Evolutionary conservation across 2,113 vertebrate genomes (phyloP).

Genomic region (Lepus timidus): DNA sequence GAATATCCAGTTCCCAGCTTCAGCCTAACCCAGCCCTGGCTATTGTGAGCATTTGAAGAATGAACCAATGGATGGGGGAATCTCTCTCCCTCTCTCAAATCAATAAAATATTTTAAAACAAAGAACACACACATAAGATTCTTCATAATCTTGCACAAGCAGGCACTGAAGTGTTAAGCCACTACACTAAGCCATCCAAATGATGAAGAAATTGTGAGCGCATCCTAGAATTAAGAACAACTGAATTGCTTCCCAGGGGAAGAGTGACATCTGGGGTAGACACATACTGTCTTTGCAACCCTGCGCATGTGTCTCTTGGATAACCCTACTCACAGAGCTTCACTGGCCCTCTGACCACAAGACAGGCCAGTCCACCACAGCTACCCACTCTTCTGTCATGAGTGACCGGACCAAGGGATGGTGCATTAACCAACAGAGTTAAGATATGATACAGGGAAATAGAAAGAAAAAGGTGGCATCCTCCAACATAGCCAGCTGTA

Average conservation of each 20-base stretch:
- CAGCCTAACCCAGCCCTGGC: no score
- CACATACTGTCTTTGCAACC: not conserved
- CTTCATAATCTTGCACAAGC: not conserved
- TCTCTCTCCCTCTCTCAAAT: no score
- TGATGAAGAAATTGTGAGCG: not conserved
- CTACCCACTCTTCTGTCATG: not conserved
- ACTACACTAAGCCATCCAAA: not conserved
- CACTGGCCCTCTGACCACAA: not conserved
- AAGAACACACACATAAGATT: not conserved
- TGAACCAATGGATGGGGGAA: no score
- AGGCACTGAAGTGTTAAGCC: not conserved
- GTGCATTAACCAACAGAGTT: not conserved
- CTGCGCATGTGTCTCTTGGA: not conserved
- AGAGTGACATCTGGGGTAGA: not conserved
- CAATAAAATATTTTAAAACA: no score
- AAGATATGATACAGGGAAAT: not conserved
- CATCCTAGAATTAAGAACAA: slow-evolving; percentile 37
- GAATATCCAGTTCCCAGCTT: no score
- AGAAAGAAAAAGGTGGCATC: not conserved
- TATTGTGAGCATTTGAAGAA: no score
- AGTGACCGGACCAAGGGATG: not conserved
- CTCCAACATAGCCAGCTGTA: not conserved
- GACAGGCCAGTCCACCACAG: not conserved
- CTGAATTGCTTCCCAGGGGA: not conserved
- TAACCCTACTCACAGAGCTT: not conserved